Conservation (phyloP, 2,888 invertebrate species). For the Exocentrus adspersus region DNA sequence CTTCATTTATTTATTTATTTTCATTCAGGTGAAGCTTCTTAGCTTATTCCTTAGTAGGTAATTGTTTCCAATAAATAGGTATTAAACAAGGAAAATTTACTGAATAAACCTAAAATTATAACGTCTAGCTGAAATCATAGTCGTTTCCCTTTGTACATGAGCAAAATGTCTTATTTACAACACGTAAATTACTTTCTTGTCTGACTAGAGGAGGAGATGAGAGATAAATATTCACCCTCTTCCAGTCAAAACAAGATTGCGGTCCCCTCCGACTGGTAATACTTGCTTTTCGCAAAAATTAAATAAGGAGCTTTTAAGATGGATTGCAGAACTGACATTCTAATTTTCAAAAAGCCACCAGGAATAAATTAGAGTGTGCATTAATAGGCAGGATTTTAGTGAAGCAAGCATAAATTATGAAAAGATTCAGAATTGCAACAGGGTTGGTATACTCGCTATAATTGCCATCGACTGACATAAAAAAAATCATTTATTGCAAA, state of each 20-base stretch:
- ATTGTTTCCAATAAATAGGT: too few species aligned
- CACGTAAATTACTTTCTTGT: constrained; percentile 2
- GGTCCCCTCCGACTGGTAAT: constrained; percentile 3
- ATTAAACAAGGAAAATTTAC: neutral
- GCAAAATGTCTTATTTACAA: constrained; percentile 9
- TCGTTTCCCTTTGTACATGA: neutral
- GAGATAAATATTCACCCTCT: constrained; percentile 12
- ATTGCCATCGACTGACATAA: neutral
- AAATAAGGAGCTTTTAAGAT: constrained; percentile 10
- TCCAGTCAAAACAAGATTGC: neutral
- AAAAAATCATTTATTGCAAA: neutral
- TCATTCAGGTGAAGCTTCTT: too few species aligned
- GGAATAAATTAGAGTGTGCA: neutral
- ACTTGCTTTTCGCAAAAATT: constrained; percentile 11
- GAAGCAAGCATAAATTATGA: too few species aligned
- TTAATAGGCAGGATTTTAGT: neutral
- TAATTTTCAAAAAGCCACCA: neutral
- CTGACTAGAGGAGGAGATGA: too few species aligned
- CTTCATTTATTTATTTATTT: too few species aligned
- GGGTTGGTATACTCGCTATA: neutral
- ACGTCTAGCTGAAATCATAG: neutral
- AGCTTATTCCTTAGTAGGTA: too few species aligned
- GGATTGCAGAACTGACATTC: neutral
- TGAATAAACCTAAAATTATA: neutral
- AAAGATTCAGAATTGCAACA: neutral